A percentile compares a stretch with the other conserved stretches of the same genome.
These are phyloP conservation scores for Sylvilagus floridanus DNA, from an alignment of 2,797 vertebrate species.

Conservation along the genomic window DNA sequence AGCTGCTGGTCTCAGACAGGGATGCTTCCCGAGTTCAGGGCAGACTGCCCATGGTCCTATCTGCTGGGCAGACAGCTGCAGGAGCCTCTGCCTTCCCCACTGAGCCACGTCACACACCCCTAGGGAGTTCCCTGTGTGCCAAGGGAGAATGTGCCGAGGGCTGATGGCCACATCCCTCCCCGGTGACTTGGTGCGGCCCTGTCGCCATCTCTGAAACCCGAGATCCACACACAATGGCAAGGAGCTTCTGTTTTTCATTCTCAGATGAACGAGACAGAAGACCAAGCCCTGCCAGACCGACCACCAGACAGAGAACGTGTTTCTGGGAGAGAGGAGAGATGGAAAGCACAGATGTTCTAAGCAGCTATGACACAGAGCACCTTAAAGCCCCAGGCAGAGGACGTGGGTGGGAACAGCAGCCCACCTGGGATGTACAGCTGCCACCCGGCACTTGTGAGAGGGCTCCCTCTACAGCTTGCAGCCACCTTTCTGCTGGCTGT, in stretches of 20 bases:
- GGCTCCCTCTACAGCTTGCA: no score
- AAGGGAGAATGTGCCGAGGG: fast-evolving
- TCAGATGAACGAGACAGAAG: background rate
- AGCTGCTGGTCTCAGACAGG: background rate
- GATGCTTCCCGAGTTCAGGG: background rate
- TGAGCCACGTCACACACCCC: background rate
- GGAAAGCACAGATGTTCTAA: background rate
- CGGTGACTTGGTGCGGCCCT: background rate
- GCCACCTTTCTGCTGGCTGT: background rate
- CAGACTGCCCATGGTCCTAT: background rate
- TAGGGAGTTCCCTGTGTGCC: background rate
- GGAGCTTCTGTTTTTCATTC: background rate
- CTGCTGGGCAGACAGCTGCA: background rate
- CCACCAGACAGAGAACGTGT: background rate
- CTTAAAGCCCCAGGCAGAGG: background rate
- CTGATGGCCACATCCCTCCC: background rate
- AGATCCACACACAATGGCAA: no score
- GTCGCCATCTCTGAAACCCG: background rate
- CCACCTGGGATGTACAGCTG: background rate
- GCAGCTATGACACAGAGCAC: background rate
- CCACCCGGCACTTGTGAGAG: background rate
- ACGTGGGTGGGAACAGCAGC: background rate
- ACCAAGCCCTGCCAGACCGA: background rate
- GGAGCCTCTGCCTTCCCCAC: background rate
- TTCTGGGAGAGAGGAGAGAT: background rate